phyloP scores from a whole-genome alignment of 2,113 vertebrate species.

The Maccullochella peelii region DNA sequence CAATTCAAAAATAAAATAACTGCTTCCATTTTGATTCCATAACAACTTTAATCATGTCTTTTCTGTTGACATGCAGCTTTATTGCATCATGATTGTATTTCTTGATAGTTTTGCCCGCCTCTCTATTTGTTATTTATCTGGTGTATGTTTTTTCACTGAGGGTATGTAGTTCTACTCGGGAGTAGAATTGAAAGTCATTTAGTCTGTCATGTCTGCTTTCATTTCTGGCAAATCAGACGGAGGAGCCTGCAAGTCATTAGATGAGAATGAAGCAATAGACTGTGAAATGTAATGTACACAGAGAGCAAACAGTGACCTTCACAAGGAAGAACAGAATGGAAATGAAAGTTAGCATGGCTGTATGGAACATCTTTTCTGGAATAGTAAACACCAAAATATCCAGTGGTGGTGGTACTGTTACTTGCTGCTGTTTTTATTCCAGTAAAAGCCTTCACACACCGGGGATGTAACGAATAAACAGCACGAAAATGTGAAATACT shows the following conservation, averaged over 20 bases:
- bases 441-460: not conserved
- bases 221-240: conserved; percentile 79
- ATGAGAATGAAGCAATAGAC: conserved; percentile 80
- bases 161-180: conserved; percentile 49
- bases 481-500: no score
- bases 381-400: conserved; percentile 35
- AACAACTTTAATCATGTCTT: conserved; percentile 70
- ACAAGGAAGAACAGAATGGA: conserved; percentile 52
- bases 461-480: no score
- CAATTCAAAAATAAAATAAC: conserved; percentile 41
- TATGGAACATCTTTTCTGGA: conserved; percentile 42
- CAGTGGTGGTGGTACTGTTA: not conserved
- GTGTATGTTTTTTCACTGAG: conserved; percentile 40
- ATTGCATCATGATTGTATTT: conserved; percentile 78
- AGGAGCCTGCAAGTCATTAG: conserved; percentile 78
- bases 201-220: conserved; percentile 80
- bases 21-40: conserved; percentile 49
- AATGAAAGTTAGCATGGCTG: conserved; percentile 54
- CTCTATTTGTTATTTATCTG: conserved; percentile 73
- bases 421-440: conserved; percentile 19
- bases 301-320: conserved; percentile 75
- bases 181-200: conserved; percentile 78
- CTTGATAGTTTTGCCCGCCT: conserved; percentile 62
- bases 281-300: conserved; percentile 81
- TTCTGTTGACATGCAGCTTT: conserved; percentile 61